These are phyloP conservation scores for Halcyon badia DNA, from an alignment of 2,797 vertebrate species.

Conservation along the genomic window DNA sequence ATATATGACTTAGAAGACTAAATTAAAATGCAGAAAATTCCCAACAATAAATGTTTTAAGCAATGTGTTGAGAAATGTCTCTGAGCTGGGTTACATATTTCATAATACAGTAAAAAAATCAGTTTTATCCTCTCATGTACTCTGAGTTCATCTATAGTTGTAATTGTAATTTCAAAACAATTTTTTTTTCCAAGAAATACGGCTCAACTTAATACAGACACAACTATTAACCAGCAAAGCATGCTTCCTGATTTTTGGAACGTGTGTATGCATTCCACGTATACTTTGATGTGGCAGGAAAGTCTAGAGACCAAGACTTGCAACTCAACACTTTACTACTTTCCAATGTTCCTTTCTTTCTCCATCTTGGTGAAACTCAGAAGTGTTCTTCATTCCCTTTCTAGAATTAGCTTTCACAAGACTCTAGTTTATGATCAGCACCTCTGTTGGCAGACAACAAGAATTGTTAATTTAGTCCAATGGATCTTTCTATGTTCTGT, in stretches of 20 bases:
- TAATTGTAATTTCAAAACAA: not conserved
- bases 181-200: not conserved
- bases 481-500: not conserved
- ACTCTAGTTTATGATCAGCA: not conserved
- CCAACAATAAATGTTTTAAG: not conserved
- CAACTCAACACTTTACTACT: not conserved
- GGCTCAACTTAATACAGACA: not conserved
- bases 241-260: not conserved
- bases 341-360: not conserved
- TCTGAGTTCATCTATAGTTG: not conserved
- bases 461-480: not conserved
- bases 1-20: not conserved
- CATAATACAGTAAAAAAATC: not conserved
- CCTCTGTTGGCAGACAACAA: not conserved
- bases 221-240: not conserved
- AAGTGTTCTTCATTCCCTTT: not conserved
- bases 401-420: not conserved
- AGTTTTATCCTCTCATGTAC: not conserved
- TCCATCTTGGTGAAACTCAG: not conserved
- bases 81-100: not conserved
- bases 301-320: not conserved
- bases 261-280: accelerated
- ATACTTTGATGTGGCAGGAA: not conserved
- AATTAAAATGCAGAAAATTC: not conserved
- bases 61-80: not conserved